Conservation (phyloP, 1,140 invertebrate species). For the Bombus difficillimus region DNA sequence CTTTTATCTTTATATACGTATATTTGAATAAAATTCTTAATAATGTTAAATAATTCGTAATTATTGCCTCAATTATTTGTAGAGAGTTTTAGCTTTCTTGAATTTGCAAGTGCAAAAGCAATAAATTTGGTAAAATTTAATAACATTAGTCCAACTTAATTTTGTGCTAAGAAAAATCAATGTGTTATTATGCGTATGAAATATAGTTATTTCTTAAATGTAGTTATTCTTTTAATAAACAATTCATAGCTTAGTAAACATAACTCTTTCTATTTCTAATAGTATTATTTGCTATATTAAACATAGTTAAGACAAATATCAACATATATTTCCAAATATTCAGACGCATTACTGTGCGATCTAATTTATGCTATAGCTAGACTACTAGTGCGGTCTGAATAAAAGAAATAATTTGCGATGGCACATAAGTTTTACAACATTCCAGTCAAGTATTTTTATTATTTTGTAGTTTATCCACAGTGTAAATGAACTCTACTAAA, state of each 20-base stretch:
- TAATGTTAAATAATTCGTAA: neutral
- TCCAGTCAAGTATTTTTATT: conserved; percentile 7
- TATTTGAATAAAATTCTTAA: neutral
- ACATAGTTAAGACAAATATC: neutral
- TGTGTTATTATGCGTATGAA: conserved; percentile 3
- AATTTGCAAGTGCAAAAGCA: neutral
- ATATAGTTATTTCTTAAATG: neutral
- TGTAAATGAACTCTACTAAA: conserved; percentile 13
- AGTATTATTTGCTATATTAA: conserved; percentile 9
- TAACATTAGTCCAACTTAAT: neutral
- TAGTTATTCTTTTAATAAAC: conserved; percentile 7
- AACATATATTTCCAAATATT: conserved; percentile 33
- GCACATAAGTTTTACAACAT: conserved; percentile 26
- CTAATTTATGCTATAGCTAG: conserved; percentile 13
- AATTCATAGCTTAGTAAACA: neutral
- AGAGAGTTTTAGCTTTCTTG: neutral
- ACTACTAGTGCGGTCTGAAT: conserved; percentile 26
- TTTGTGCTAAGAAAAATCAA: neutral
- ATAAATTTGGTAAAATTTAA: neutral
- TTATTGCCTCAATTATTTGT: neutral
- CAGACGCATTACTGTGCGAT: neutral
- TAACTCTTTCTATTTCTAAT: conserved; percentile 18
- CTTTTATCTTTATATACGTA: neutral
- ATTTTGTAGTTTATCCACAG: neutral
- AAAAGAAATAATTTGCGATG: conserved; percentile 39